Conservation (phyloP, 2,797 vertebrate species). For the Rhinichthys osculus region DNA sequence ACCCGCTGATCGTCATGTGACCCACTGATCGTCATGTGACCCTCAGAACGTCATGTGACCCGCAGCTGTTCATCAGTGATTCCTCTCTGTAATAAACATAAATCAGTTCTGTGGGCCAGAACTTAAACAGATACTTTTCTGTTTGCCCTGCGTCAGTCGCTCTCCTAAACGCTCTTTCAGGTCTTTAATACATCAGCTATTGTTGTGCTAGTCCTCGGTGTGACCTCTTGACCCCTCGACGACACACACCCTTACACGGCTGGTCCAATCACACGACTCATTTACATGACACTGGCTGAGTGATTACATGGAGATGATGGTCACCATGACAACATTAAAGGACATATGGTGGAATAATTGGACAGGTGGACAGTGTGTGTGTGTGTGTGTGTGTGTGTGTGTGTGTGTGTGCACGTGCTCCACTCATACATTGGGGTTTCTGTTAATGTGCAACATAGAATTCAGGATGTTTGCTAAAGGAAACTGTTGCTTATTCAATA, state of each 20-base stretch:
- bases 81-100: constrained; percentile 33
- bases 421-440: constrained; percentile 15
- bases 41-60: not conserved
- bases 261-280: constrained; percentile 56
- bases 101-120: constrained; percentile 38
- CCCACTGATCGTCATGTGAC: no score
- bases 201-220: constrained; percentile 32
- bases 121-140: constrained; percentile 35
- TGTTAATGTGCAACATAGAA: not conserved
- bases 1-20: constrained; percentile 10
- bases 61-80: constrained; percentile 26
- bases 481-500: not conserved
- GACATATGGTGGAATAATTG: constrained; percentile 71
- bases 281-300: constrained; percentile 68
- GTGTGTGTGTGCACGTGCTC: constrained; percentile 20
- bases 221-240: constrained; percentile 49
- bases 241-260: constrained; percentile 43
- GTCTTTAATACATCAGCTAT: constrained; percentile 49
- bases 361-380: constrained; percentile 63
- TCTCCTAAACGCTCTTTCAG: not conserved
- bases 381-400: constrained; percentile 39
- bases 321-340: constrained; percentile 67
- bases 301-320: constrained; percentile 65
- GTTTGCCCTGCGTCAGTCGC: not conserved
- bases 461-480: not conserved